Evolutionary conservation across 2,797 vertebrate species (phyloP), one percentile per base, ranked within the genome.

Genomic region (Lagodon rhomboides): DNA sequence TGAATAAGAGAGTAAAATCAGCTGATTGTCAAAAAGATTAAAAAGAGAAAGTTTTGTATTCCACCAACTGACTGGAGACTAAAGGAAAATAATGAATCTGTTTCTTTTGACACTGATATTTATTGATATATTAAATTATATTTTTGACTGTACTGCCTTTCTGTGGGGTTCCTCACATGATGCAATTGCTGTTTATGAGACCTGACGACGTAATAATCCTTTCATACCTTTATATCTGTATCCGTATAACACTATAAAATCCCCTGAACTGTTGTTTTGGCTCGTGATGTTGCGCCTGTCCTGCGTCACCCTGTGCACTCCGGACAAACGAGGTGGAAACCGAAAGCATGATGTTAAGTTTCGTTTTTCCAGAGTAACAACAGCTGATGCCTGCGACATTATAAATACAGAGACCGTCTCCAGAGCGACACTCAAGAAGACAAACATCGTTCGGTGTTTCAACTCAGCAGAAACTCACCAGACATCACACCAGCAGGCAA

Each of bases 321-420:
- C 44, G 4, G 38, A 10, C 38, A 38, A 38, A 11, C 9, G 10
- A 46, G 16, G 12, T 46, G 85, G 70, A 91, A 91, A 90, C n/a
- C 0, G 80, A 88, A 89, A 88, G 12, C 5, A 3, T 12, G 12
- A 43, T 12, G 30, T 53, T 85, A 86, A 74, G 86, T 92, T 92
- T 92, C 87, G 83, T 71, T 92, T 92, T 92, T 74, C 77, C 73
- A 1, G n/a, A 65, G 0, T 16, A 5, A 46, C 44, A 46, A 6
- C 44, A 23, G n/a, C 56, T 41, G 66, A 8, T 41, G 10, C 0
- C 1, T 0, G 1, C 9, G 38, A 10, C 38, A 12, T 0, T 0
- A 73, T 75, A 87, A 75, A 75, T 25, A 75, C 4, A 4, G 55
- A 25, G 8, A 0, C 50, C 5, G 4, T 1, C n/a, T 23, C 20